Evolutionary conservation across 2,888 invertebrate species (phyloP).

Genomic region (Bimastos eiseni): DNA sequence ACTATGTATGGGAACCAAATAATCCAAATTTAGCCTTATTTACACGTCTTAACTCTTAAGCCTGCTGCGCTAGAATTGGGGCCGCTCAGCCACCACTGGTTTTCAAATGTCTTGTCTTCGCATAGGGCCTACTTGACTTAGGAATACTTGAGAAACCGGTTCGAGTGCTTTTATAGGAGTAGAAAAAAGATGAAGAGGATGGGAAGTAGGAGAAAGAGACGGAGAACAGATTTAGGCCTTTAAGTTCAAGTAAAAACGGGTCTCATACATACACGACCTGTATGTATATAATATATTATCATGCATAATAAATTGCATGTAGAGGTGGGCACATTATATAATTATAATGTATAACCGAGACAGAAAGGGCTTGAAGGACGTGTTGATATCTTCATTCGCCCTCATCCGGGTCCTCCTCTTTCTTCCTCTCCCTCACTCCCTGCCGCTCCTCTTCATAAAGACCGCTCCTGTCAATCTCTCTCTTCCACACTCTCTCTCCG

Average conservation of each 20-base stretch:
- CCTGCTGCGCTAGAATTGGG: not conserved
- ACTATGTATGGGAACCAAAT: too few species aligned
- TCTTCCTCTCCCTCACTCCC: not conserved
- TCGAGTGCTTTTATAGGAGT: not conserved
- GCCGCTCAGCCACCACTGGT: not conserved
- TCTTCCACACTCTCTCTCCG: not conserved
- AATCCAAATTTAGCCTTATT: not conserved
- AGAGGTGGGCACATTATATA: too few species aligned
- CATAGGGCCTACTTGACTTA: not conserved
- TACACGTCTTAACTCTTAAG: not conserved
- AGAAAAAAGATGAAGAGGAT: not conserved
- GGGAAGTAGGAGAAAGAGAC: not conserved
- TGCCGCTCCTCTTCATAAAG: not conserved
- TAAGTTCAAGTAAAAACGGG: too few species aligned
- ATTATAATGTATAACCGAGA: too few species aligned
- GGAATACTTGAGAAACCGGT: not conserved
- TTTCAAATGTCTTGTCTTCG: not conserved
- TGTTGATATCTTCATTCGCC: not conserved
- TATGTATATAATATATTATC: not conserved
- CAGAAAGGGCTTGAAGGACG: not conserved
- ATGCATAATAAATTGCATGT: too few species aligned
- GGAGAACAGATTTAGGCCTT: not conserved
- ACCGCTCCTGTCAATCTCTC: not conserved
- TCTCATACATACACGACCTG: not conserved
- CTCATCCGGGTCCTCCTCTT: not conserved